These are phyloP conservation scores for Lithophane ornitopus DNA, from an alignment of 2,888 invertebrate genomes.

Conservation along the genomic window DNA sequence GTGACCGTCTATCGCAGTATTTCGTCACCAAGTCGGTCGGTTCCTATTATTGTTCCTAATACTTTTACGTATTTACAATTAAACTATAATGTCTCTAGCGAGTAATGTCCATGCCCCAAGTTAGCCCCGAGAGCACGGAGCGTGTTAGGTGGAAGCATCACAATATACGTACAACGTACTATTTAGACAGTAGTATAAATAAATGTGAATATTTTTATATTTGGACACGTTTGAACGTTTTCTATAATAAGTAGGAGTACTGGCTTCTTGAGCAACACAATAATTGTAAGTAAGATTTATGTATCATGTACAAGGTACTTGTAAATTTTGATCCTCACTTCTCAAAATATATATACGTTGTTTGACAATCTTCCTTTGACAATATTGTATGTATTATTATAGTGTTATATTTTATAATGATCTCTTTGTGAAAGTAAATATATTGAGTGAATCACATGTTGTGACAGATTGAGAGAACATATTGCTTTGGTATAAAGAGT, in stretches of 20 bases:
- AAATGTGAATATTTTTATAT: conserved; percentile 64
- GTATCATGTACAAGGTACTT: conserved; percentile 23
- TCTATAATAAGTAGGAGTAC: conserved; percentile 40
- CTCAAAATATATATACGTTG: conserved; percentile 33
- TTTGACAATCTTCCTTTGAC: conserved; percentile 33
- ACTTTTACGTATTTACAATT: conserved; percentile 27
- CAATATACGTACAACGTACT: conserved; percentile 9
- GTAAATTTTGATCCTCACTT: conserved; percentile 24
- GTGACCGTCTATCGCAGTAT: conserved; percentile 18
- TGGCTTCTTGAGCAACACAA: conserved; percentile 40
- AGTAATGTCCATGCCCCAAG: conserved; percentile 17
- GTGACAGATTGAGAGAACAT: background rate
- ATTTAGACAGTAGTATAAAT: conserved; percentile 37
- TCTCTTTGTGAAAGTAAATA: conserved; percentile 27
- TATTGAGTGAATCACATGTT: conserved; percentile 9
- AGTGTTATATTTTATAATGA: conserved; percentile 42
- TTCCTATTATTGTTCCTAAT: conserved; percentile 39
- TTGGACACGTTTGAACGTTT: conserved; percentile 61
- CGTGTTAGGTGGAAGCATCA: conserved; percentile 23
- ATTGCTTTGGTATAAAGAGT: conserved; percentile 5
- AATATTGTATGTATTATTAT: conserved; percentile 32
- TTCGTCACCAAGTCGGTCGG: too few relatives aligned
- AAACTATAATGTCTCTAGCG: background rate
- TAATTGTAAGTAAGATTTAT: conserved; percentile 51
- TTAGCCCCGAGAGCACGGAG: conserved; percentile 25